Evolutionary conservation across 2,888 invertebrate species (phyloP).

Genomic region (Archips xylosteana): DNA sequence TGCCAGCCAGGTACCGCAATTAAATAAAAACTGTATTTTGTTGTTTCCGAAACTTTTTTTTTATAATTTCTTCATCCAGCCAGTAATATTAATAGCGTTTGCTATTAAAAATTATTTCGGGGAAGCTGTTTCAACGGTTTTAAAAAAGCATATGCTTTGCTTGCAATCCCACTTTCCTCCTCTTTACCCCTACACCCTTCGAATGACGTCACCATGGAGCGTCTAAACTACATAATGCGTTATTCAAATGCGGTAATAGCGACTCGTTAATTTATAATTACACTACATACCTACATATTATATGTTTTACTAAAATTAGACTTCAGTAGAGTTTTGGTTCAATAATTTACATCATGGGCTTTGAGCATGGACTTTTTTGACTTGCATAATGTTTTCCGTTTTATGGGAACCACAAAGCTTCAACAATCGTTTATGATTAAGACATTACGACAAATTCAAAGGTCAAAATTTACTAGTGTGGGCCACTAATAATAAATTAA

Average conservation of each 20-base stretch:
- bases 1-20: no score
- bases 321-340: background rate
- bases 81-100: background rate
- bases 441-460: no score
- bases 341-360: background rate
- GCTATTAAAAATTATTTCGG: background rate
- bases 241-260: background rate
- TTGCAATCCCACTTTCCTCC: background rate
- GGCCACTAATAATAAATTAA: no score
- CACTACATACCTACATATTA: background rate
- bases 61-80: background rate
- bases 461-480: no score
- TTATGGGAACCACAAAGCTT: background rate
- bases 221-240: background rate
- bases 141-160: background rate
- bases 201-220: background rate
- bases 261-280: background rate
- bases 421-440: no score
- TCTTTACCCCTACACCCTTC: background rate
- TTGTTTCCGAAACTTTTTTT: background rate
- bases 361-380: no score
- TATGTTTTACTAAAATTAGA: background rate
- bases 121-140: background rate
- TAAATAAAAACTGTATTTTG: background rate
- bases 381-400: no score